Evolutionary conservation across 92 coral and sea anemone genomes (phyloP).

Genomic region (Galaxea fascicularis): DNA sequence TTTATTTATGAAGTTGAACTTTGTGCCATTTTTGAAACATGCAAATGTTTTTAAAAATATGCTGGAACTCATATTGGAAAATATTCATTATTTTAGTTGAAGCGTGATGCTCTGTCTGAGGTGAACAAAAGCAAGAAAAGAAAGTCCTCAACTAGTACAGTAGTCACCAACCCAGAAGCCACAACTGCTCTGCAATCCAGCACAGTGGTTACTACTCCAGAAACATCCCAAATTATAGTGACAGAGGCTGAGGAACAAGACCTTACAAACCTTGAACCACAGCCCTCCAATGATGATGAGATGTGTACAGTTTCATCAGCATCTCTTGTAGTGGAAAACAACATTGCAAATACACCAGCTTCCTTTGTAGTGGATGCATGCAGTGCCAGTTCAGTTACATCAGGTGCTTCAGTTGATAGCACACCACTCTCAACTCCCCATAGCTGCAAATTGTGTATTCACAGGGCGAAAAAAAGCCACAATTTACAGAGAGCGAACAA

Average conservation of each 20-base stretch:
- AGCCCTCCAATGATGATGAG: background rate
- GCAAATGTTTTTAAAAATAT: no score
- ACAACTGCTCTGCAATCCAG: no score
- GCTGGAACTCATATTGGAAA: background rate
- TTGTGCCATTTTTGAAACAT: background rate
- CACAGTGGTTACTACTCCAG: background rate
- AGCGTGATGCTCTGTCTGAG: constrained; percentile 46
- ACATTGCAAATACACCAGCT: constrained; percentile 12
- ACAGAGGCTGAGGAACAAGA: constrained; percentile 16
- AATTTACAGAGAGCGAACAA: no score
- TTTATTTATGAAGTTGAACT: background rate
- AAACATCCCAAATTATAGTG: background rate
- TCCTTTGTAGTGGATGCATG: constrained; percentile 3
- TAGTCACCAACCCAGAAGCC: background rate
- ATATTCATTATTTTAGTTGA: constrained; percentile 27
- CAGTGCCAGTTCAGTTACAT: background rate
- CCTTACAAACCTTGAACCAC: constrained; percentile 12
- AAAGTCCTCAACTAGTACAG: constrained; percentile 10
- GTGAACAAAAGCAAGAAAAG: background rate
- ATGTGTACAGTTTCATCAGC: no score
- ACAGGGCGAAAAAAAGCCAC: background rate
- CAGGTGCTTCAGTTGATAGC: constrained; percentile 7
- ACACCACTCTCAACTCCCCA: constrained; percentile 18
- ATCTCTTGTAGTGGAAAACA: no score
- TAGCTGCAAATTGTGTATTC: constrained; percentile 4